Base-by-base conservation (phyloP, 1,140 invertebrate genomes). In the Lordiphosa collinella region DNA sequence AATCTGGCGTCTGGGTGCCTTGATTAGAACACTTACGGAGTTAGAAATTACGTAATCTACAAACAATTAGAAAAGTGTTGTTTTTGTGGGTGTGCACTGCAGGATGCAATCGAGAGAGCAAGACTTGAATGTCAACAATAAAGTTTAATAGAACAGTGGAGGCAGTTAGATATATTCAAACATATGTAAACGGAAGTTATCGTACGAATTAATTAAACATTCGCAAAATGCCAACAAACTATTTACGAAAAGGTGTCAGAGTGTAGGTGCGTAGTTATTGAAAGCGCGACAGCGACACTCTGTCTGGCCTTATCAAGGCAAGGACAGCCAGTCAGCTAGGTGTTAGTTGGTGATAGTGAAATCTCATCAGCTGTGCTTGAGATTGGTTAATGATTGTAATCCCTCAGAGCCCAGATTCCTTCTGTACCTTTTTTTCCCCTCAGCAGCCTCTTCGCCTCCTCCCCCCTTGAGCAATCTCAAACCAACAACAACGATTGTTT, bases 281-380 rank as follows among this genome's bases (percentile, higher is more conserved):
- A 57, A 59, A 66, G 47, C 43, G 36, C 47, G 34, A 64, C 37
- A 69, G 69, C 52, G 58, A 60, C 56, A 49, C 53, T 31, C 46
- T 75, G 75, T 82, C 71, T 80, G 60, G 53, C 65, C 66, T 82
- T 82, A 82, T 80, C 71, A 73, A 68, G 51, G 60, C 54, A 56
- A 64, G 60, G 65, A 61, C 59, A 62, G 52, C 34, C 13, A 68
- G 25, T 29, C 25, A 29, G 25, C 25, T 29, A 29, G 25, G 25
- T 29, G 25, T 8, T 8, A 29, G 18, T 22, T 22, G 25, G 25
- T 29, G 25, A 29, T 29, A 29, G 25, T 8, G 25, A 29, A 37
- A 12, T 11, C 18, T 44, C 36, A 69, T 70, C 60, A 75, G 71
- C 71, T 75, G 71, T 74, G 16, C 29, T 29, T 2, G 25, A 29